These are phyloP conservation scores for Leptopilina boulardi DNA, from an alignment of 1,140 invertebrate genomes.

Conservation along the genomic window DNA sequence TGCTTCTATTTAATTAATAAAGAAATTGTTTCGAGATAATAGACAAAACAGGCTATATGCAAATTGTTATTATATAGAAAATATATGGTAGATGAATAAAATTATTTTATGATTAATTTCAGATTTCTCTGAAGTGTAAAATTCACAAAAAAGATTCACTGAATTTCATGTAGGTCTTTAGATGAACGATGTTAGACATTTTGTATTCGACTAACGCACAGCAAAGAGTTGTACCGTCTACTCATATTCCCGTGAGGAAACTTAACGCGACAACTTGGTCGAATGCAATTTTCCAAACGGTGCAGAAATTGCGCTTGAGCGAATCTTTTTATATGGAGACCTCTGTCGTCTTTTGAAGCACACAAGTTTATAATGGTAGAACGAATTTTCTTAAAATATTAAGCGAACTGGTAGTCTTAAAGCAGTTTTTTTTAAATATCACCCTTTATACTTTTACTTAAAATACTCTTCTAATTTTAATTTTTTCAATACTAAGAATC, in stretches of 20 bases:
- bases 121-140: background rate
- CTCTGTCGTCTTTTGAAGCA: constrained; percentile 5
- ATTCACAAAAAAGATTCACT: background rate
- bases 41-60: too few species aligned
- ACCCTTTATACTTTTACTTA: background rate
- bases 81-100: too few species aligned
- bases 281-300: constrained; percentile 32
- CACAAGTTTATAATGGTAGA: background rate
- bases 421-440: background rate
- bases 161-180: background rate
- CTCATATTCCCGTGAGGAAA: constrained; percentile 1
- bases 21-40: too few species aligned
- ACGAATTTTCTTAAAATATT: constrained; percentile 20
- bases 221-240: constrained; percentile 13
- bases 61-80: too few species aligned
- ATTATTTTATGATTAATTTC: background rate
- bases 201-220: constrained; percentile 17
- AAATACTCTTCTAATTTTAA: background rate
- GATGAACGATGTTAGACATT: background rate
- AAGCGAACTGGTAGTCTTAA: background rate
- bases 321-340: constrained; percentile 23
- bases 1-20: too few species aligned
- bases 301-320: constrained; percentile 26
- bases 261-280: constrained; percentile 24
- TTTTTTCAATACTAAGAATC: too few species aligned